Evolutionary conservation across 2,888 invertebrate genomes (phyloP), one percentile per base, ranked within the genome.

Genomic region (Adineta ricciae): DNA sequence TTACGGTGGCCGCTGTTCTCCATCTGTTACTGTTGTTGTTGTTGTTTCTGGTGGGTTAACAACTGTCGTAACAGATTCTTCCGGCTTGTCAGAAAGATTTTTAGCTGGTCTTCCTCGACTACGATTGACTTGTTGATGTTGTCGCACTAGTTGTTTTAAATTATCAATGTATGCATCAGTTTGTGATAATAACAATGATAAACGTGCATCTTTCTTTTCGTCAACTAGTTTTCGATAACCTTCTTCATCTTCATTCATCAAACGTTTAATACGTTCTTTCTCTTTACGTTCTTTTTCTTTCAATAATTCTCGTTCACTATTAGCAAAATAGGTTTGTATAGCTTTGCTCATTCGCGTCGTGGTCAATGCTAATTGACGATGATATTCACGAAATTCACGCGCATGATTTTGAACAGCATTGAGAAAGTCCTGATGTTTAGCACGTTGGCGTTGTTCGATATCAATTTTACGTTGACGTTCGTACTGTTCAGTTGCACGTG

Each of bases 271-370:
- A 93, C 99, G 95, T 91, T 98, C 97, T 90, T 98, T 98, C 90
- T 99, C 99, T 86, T 98, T 96, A 84, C 97, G 93, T 90, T 98
- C 97, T 90, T 99, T 98, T 91, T 99, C 98, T 90, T 98, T 99
- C 93, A 98, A 98, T 90, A 97, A 97, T 89, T 99, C 99, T 38
- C 97, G 93, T 91, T 99, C 99, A 19, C 97, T 97, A 91, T 99
- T 99, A 4, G 97, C 96, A 91, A 99, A 97, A 91, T 97, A 95
- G 90, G 95, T 95, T 92, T 96, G 94, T 49, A 99, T 94, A 0
- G 97, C 96, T 91, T 97, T 97, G 24, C 93, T 93, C 89, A 96
- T 90, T 90, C 96, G 96, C 2, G 94, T 94, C n/a, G 89, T 88
- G 24, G 78, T 24, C 14, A 41, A 41, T 41, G 38, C 1, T n/a